Evolutionary conservation across 1,140 invertebrate species (phyloP), one percentile per base, ranked within the genome.

Genomic region (Dinoponera quadriceps): DNA sequence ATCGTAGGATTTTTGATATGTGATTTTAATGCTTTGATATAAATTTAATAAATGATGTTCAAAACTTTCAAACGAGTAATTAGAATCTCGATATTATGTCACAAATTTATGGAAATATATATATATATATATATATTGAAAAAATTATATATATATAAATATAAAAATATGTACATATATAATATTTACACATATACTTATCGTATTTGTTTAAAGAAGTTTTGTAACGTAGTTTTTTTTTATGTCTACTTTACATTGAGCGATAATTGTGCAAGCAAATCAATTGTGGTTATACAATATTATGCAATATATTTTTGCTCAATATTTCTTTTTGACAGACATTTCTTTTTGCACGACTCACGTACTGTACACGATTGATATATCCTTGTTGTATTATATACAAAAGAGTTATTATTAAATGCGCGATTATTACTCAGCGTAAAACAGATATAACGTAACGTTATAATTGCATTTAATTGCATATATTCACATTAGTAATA

Each of bases 211-310:
- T 44, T 29, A 69, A 0, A 57, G 29, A 57, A 29, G 9, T 27
- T 57, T 78, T 69, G n/a, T 59, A 69, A 48, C 5, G 44, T 71
- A 80, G 16, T n/a, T 71, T 14, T 80, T 71, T 77, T 68, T 75
- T 65, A 65, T 77, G 54, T 77, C 9, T 54, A 11, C 33, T 77
- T 7, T 65, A 29, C 65, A 65, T 65, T 51, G 20, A 22, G 3
- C 20, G 60, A 77, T 51, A 75, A 1, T 75, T 20, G 57, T 18
- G 22, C 14, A 13, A 9, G 16, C 33, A 22, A 65, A 49, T 75
- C 14, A 1, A 33, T 33, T 0, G 20, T 38, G 65, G 25, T 16
- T 51, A 51, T 75, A 63, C 11, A 63, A 29, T 62, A 33, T 51
- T 65, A 65, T 51, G 20, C 27, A 75, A 54, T 27, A 65, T 54